Conservation (phyloP, 1,140 invertebrate genomes). For the Philotrypesis tridentata region DNA sequence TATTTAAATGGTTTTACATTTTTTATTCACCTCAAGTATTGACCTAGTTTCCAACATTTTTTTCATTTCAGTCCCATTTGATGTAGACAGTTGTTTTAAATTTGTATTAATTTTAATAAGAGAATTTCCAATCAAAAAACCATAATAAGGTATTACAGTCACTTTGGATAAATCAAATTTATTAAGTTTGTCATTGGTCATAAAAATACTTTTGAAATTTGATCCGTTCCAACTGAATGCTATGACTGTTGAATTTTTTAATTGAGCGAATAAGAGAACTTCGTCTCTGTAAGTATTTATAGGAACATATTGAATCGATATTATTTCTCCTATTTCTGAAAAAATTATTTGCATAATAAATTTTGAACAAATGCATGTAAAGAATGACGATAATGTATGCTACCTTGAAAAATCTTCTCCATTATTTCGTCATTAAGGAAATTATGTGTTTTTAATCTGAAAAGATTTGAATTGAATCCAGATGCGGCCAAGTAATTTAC, state of each 20-base stretch:
- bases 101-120: constrained; percentile 55
- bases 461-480: constrained; percentile 54
- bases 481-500: constrained; percentile 58
- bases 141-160: constrained; percentile 58
- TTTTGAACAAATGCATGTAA: neutral
- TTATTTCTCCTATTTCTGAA: constrained; percentile 58
- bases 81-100: constrained; percentile 44
- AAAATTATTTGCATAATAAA: constrained; percentile 2
- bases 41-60: constrained; percentile 52
- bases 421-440: constrained; percentile 52
- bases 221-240: constrained; percentile 58
- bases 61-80: constrained; percentile 49
- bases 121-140: constrained; percentile 56
- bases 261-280: constrained; percentile 61
- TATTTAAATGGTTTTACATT: too few species aligned
- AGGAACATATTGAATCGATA: constrained; percentile 55
- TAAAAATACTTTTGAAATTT: constrained; percentile 50
- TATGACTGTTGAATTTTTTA: constrained; percentile 56
- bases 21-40: constrained; percentile 51
- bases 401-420: constrained; percentile 48
- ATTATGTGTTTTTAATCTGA: constrained; percentile 50
- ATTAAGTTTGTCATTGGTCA: constrained; percentile 52
- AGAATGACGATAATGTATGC: constrained; percentile 5
- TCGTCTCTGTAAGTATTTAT: constrained; percentile 64
- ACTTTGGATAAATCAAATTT: constrained; percentile 58